Conservation (phyloP, 1,140 invertebrate species). For the Agrilus planipennis region DNA sequence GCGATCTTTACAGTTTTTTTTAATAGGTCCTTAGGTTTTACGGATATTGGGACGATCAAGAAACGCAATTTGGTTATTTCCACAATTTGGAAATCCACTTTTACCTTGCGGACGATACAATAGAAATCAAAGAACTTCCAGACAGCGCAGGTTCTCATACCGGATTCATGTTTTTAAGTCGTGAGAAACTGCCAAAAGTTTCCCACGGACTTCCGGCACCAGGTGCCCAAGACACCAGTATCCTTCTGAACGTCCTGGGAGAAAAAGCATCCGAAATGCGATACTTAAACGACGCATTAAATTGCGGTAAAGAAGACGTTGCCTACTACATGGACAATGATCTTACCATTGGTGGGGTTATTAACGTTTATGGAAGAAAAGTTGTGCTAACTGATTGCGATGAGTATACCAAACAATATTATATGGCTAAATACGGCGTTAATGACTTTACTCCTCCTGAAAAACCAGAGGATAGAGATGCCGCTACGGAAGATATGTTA, state of each 20-base stretch:
- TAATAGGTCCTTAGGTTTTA: slow-evolving; percentile 58
- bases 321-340: slow-evolving; percentile 62
- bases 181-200: slow-evolving; percentile 69
- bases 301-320: slow-evolving; percentile 35
- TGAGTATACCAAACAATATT: slow-evolving; percentile 77
- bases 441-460: slow-evolving; percentile 47
- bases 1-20: background rate
- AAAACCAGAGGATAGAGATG: slow-evolving; percentile 33
- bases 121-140: slow-evolving; percentile 72
- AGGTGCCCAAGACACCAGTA: slow-evolving; percentile 45
- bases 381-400: slow-evolving; percentile 78
- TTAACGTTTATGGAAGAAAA: slow-evolving; percentile 69
- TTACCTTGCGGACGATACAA: slow-evolving; percentile 78
- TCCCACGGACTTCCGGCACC: slow-evolving; percentile 39
- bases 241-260: slow-evolving; percentile 61
- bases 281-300: slow-evolving; percentile 46
- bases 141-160: slow-evolving; percentile 57
- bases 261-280: slow-evolving; percentile 41
- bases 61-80: slow-evolving; percentile 57
- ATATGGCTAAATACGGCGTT: slow-evolving; percentile 40
- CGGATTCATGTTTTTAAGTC: slow-evolving; percentile 56
- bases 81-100: slow-evolving; percentile 67
- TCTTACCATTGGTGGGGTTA: slow-evolving; percentile 62
- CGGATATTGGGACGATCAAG: slow-evolving; percentile 81
- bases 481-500: slow-evolving; percentile 30